A percentile compares a stretch with the other conserved stretches of the same genome.
Conservation (phyloP, 2,113 vertebrate species). For the Cricetomys ansorgei region DNA sequence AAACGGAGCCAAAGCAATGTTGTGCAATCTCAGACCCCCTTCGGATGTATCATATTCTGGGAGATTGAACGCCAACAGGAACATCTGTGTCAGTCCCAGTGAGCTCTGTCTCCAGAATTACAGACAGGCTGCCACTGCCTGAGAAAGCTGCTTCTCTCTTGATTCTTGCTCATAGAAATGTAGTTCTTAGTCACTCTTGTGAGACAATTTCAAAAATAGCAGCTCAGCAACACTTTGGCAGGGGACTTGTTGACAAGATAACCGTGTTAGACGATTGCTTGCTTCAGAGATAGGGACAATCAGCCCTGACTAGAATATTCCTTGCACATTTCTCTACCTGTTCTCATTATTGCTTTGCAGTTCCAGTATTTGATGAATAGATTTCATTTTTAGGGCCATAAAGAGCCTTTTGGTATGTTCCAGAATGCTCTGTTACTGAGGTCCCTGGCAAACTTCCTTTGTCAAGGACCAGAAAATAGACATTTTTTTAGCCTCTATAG, state of each 20-base stretch:
- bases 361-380: constrained; percentile 4
- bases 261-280: constrained; percentile 64
- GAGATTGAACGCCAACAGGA: not conserved
- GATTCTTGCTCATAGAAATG: constrained; percentile 33
- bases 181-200: constrained; percentile 69
- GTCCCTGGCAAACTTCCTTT: not conserved
- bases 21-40: not conserved
- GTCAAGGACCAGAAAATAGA: constrained; percentile 37
- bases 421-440: constrained; percentile 29
- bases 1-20: not conserved
- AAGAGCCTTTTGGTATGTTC: constrained; percentile 45
- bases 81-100: not conserved
- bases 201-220: constrained; percentile 70
- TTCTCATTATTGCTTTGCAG: not conserved
- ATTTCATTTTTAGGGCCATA: not conserved
- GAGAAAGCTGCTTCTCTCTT: constrained; percentile 41
- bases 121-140: not conserved
- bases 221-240: constrained; percentile 60
- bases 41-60: not conserved
- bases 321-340: not conserved
- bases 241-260: constrained; percentile 55
- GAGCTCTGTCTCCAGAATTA: not conserved
- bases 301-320: not conserved
- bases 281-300: constrained; percentile 35
- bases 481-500: not conserved